Evolutionary conservation across 2,888 invertebrate genomes (phyloP).

Genomic region (Hyposoter didymator): DNA sequence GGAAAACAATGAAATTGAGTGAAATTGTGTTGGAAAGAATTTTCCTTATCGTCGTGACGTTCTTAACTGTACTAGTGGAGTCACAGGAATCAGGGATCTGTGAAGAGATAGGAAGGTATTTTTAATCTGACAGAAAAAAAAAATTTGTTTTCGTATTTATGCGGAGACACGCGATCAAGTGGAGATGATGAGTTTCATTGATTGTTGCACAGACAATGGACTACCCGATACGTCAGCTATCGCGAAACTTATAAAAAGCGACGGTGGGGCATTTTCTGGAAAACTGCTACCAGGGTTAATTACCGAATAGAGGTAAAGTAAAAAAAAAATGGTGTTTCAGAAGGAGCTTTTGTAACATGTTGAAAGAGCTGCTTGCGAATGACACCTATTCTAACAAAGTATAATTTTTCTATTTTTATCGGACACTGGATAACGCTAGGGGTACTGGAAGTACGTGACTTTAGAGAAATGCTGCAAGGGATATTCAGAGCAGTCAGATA

Average conservation of each 20-base stretch:
- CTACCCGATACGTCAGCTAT: slow-evolving; percentile 15
- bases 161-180: neutral
- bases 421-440: slow-evolving; percentile 1
- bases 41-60: slow-evolving; percentile 1
- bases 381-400: neutral
- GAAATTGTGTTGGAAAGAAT: neutral
- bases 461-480: slow-evolving; percentile 35
- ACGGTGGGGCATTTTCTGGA: slow-evolving; percentile 1
- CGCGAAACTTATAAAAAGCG: slow-evolving; percentile 38
- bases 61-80: neutral
- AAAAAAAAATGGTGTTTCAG: neutral
- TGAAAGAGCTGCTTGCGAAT: neutral
- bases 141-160: neutral
- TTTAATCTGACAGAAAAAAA: neutral
- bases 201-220: slow-evolving; percentile 7
- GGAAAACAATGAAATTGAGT: slow-evolving; percentile 26
- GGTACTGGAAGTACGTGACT: neutral
- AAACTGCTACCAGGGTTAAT: slow-evolving; percentile 33
- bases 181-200: neutral
- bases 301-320: slow-evolving; percentile 38
- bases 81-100: neutral
- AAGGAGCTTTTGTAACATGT: neutral
- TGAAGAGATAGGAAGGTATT: neutral
- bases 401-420: slow-evolving; percentile 12
- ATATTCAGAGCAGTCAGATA: neutral